Evolutionary conservation across 2,113 vertebrate species (phyloP).

Genomic region (Corydoras sp.): DNA sequence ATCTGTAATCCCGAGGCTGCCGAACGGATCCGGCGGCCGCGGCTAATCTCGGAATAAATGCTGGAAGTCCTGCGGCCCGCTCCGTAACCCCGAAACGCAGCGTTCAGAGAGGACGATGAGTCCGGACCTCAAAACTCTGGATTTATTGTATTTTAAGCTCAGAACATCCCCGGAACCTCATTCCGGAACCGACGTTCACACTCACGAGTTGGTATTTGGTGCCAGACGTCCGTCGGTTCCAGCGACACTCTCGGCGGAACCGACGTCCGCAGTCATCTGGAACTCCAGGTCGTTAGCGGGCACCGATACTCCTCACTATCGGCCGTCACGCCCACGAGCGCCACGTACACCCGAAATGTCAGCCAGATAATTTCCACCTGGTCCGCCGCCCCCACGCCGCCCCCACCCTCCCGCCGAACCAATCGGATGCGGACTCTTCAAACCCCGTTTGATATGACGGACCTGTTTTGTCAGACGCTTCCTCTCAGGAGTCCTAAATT

Average conservation of each 20-base stretch:
- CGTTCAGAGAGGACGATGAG: slow-evolving; percentile 2
- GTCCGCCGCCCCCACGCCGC: slow-evolving; percentile 14
- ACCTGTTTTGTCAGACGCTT: slow-evolving; percentile 14
- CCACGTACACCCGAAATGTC: slow-evolving; percentile 43
- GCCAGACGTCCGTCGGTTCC: too few species aligned
- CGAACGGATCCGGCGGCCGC: slow-evolving; percentile 43
- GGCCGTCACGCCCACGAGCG: slow-evolving; percentile 39
- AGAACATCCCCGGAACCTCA: too few species aligned
- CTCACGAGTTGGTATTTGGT: too few species aligned
- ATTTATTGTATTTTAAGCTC: too few species aligned
- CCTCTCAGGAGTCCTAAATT: slow-evolving; percentile 29
- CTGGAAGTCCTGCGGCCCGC: slow-evolving; percentile 30
- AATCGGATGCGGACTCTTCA: slow-evolving; percentile 16
- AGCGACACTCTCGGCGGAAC: too few species aligned
- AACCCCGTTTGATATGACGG: slow-evolving; percentile 28
- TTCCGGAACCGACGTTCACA: too few species aligned
- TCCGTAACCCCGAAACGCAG: slow-evolving; percentile 37
- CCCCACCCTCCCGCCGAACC: slow-evolving; percentile 16
- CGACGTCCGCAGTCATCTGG: too few species aligned
- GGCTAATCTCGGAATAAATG: slow-evolving; percentile 30
- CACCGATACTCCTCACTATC: slow-evolving; percentile 35
- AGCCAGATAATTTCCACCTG: slow-evolving; percentile 35
- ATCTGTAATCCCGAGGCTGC: slow-evolving; percentile 55
- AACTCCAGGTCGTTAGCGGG: too few species aligned
- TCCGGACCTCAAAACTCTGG: too few species aligned